Evolutionary conservation across 2,888 invertebrate species (phyloP).

Genomic region (Mesoligia furuncula): DNA sequence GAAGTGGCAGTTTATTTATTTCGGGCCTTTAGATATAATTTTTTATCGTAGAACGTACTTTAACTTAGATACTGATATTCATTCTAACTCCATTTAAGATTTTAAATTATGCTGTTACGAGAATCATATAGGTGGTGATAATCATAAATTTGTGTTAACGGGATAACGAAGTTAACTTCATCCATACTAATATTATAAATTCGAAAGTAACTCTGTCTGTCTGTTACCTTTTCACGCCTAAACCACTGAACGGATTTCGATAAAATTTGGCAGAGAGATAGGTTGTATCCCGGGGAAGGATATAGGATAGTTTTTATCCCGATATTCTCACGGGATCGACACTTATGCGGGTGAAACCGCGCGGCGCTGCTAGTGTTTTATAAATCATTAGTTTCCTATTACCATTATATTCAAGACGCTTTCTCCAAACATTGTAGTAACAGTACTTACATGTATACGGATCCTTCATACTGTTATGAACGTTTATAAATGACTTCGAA

Average conservation of each 20-base stretch:
- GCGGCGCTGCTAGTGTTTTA: neutral
- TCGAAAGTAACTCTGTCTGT: too few species aligned
- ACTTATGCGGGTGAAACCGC: too few species aligned
- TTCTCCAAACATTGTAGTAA: conserved; percentile 16
- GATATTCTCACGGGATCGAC: too few species aligned
- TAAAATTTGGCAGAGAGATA: too few species aligned
- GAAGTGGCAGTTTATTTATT: conserved; percentile 24
- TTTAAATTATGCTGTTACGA: neutral
- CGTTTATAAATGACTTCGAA: conserved; percentile 54
- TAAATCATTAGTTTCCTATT: conserved; percentile 4
- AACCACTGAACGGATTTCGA: too few species aligned
- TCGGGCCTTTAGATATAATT: conserved; percentile 2
- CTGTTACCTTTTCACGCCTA: too few species aligned
- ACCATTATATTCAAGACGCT: conserved; percentile 15
- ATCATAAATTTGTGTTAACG: neutral
- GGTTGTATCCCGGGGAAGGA: too few species aligned
- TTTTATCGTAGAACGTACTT: neutral
- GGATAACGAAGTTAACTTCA: neutral
- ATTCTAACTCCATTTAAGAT: neutral
- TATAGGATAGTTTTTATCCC: too few species aligned
- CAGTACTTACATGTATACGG: conserved; percentile 16
- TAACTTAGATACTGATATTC: neutral
- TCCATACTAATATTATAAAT: too few species aligned
- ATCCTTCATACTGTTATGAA: conserved; percentile 16
- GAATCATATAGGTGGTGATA: too few species aligned